Evolutionary conservation across 2,113 vertebrate species (phyloP).

Genomic region (Oostethus manadensis): DNA sequence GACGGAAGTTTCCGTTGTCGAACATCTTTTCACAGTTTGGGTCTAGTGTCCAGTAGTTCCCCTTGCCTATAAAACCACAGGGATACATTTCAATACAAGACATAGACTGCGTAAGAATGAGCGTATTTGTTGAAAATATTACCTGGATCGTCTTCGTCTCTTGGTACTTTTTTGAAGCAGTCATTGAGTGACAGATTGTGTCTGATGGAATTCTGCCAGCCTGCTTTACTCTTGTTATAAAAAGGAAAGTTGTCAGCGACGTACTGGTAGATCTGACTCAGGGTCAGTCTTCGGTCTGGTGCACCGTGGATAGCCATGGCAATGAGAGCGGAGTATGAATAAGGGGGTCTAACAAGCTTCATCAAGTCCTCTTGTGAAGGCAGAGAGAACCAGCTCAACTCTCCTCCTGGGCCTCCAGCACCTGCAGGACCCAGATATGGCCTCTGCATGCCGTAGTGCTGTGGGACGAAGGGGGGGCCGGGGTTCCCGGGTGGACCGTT

Average conservation of each 20-base stretch:
- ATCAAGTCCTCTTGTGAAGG: conserved; percentile 97
- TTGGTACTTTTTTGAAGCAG: conserved; percentile 97
- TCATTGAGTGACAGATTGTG: conserved; percentile 92
- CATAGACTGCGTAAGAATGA: neutral
- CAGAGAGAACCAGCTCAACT: conserved; percentile 92
- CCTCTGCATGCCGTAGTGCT: conserved; percentile 90
- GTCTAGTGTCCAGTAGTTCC: conserved; percentile 98
- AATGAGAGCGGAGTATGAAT: conserved; percentile 96
- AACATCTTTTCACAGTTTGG: conserved; percentile 99
- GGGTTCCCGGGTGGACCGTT: conserved; percentile 71
- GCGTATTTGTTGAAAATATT: conserved; percentile 15
- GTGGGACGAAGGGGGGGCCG: conserved; percentile 83
- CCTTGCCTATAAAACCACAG: conserved; percentile 78
- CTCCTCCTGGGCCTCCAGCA: conserved; percentile 74
- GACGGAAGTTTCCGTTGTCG: conserved; percentile 97
- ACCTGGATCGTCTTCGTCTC: conserved; percentile 97
- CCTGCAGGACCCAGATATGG: conserved; percentile 81
- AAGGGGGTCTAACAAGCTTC: conserved; percentile 94
- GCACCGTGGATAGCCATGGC: conserved; percentile 98
- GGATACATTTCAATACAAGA: neutral
- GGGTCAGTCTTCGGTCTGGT: conserved; percentile 85
- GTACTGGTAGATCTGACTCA: conserved; percentile 99
- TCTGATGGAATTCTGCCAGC: conserved; percentile 94
- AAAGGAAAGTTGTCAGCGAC: conserved; percentile 98
- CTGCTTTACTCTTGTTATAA: conserved; percentile 98